Percentiles rank a stretch among this genome's conserved stretches.
These are phyloP conservation scores for Promerops cafer DNA, from an alignment of 2,113 vertebrate genomes.

Conservation along the genomic window DNA sequence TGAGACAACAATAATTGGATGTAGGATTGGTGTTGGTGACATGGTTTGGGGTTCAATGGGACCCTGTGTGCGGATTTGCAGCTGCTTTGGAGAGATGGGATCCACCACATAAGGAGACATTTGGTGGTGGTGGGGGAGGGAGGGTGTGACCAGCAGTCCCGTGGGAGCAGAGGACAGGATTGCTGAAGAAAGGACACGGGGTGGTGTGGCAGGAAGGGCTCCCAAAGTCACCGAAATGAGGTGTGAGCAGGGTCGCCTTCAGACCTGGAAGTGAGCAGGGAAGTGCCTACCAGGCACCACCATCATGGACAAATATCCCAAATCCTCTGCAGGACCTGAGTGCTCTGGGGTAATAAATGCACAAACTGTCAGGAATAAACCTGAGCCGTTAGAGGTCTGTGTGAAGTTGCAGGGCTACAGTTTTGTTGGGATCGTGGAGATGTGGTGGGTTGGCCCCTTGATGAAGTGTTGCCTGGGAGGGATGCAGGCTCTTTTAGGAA, in stretches of 20 bases:
- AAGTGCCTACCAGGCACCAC: neutral
- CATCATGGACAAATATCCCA: neutral
- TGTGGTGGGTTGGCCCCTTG: neutral
- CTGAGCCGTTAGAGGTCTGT: neutral
- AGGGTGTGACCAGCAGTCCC: neutral
- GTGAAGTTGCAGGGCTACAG: fast-evolving
- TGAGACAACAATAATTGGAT: neutral
- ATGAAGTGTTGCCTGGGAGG: neutral
- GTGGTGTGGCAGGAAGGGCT: neutral
- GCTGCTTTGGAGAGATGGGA: neutral
- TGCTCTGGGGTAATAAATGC: too few species aligned
- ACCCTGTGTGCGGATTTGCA: neutral
- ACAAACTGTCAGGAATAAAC: neutral
- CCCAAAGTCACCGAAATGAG: neutral
- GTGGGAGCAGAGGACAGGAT: neutral
- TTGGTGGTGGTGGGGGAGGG: neutral
- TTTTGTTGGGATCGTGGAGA: neutral
- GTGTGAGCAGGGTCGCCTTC: neutral
- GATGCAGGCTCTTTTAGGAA: neutral
- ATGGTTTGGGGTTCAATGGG: neutral
- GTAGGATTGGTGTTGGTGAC: neutral
- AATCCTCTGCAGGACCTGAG: neutral
- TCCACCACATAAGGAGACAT: neutral
- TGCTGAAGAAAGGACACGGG: neutral
- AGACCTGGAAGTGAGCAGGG: neutral